Conservation (phyloP, 2,888 invertebrate species). For the Himalopsyche kuldschensis region DNA sequence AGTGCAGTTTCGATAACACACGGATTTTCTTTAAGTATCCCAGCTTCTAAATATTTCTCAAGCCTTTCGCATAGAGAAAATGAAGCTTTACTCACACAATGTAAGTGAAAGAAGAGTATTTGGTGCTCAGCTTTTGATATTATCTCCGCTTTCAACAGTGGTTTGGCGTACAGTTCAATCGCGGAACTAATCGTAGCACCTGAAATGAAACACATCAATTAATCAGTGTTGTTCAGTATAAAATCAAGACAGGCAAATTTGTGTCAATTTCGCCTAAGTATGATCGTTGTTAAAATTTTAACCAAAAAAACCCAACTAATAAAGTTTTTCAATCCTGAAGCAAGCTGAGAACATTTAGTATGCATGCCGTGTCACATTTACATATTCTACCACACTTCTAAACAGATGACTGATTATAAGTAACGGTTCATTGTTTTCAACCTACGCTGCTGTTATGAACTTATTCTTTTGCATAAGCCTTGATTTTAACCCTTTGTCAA, state of each 20-base stretch:
- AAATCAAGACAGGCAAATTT: background rate
- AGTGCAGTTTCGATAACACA: background rate
- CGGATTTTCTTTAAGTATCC: constrained; percentile 47
- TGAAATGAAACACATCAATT: constrained; percentile 48
- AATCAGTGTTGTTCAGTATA: background rate
- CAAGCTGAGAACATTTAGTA: background rate
- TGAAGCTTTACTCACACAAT: constrained; percentile 57
- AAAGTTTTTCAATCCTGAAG: background rate
- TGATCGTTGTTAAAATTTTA: background rate
- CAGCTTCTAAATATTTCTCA: constrained; percentile 58
- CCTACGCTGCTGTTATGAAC: constrained; percentile 7
- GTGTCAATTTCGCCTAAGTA: background rate
- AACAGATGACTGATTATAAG: constrained; percentile 26
- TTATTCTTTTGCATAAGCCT: background rate
- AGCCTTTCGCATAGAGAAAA: constrained; percentile 55
- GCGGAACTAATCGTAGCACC: constrained; percentile 62
- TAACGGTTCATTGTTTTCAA: constrained; percentile 29
- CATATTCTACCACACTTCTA: constrained; percentile 8
- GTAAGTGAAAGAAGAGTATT: constrained; percentile 58
- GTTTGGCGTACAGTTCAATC: constrained; percentile 66
- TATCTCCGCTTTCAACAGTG: constrained; percentile 57
- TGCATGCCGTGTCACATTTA: constrained; percentile 6
- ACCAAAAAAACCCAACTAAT: background rate
- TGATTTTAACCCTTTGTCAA: background rate
- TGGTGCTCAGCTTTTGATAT: constrained; percentile 60